Evolutionary conservation across 2,113 vertebrate genomes (phyloP).

Genomic region (Procavia capensis): DNA sequence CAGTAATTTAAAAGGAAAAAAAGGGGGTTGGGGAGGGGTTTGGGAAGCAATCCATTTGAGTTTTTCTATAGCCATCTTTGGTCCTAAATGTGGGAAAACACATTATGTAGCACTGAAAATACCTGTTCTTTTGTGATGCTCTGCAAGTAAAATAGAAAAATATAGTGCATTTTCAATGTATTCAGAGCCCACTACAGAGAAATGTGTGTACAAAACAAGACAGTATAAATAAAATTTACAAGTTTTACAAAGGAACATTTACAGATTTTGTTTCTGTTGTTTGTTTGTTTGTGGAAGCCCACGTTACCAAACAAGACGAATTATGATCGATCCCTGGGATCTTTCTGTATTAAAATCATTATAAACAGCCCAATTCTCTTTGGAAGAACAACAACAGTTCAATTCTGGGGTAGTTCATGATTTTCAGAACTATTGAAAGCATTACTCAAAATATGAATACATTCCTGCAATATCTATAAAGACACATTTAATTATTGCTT

Average conservation of each 20-base stretch:
- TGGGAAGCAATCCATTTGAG: conserved; percentile 87
- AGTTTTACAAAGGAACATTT: conserved; percentile 99
- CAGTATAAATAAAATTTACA: conserved; percentile 99
- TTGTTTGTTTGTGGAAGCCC: conserved; percentile 86
- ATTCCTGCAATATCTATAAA: conserved; percentile 86
- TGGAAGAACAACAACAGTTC: conserved; percentile 94
- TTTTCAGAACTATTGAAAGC: conserved; percentile 88
- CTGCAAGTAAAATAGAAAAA: conserved; percentile 99
- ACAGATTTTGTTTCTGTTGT: conserved; percentile 90
- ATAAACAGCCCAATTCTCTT: conserved; percentile 96
- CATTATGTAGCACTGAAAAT: conserved; percentile 98
- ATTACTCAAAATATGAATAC: conserved; percentile 86
- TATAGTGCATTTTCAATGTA: conserved; percentile 99
- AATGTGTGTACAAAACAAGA: conserved; percentile 96
- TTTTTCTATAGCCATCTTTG: conserved; percentile 98
- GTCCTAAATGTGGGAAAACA: conserved; percentile 98
- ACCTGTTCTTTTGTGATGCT: conserved; percentile 95
- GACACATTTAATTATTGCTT: conserved; percentile 90
- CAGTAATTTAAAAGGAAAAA: conserved; percentile 91
- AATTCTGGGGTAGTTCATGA: conserved; percentile 88
- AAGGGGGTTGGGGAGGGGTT: conserved; percentile 59
- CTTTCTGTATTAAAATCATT: conserved; percentile 89
- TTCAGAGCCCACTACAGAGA: conserved; percentile 98
- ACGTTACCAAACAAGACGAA: conserved; percentile 90
- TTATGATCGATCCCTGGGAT: conserved; percentile 91